Percentiles rank a stretch among this genome's conserved stretches.
Evolutionary conservation across 2,888 invertebrate genomes (phyloP).

Genomic region (Biston betularia): DNA sequence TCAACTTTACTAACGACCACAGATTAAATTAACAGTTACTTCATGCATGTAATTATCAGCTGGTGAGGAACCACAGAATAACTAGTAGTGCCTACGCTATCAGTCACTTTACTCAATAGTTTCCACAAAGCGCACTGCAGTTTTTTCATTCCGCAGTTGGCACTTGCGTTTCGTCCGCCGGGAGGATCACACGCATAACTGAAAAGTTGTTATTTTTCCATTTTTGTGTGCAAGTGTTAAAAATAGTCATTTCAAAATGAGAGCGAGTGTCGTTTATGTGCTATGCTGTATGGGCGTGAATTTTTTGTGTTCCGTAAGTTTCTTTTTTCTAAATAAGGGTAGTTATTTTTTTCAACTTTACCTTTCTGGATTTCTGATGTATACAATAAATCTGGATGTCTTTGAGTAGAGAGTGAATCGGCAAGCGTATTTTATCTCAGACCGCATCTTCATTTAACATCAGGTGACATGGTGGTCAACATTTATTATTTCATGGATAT

Average conservation of each 20-base stretch:
- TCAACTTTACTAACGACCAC: background rate
- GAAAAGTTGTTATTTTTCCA: conserved; percentile 10
- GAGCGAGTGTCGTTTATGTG: conserved; percentile 47
- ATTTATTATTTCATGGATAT: no score
- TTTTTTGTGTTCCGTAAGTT: conserved; percentile 54
- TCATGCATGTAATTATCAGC: background rate
- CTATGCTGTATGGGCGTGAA: conserved; percentile 52
- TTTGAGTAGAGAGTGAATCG: no score
- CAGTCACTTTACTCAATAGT: conserved; percentile 2
- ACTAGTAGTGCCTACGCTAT: background rate
- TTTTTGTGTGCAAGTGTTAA: conserved; percentile 14
- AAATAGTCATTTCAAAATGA: conserved; percentile 47
- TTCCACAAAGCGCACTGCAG: conserved; percentile 16
- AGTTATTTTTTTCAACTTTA: background rate
- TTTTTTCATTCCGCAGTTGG: conserved; percentile 5
- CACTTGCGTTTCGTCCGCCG: conserved; percentile 32
- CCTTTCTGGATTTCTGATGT: background rate
- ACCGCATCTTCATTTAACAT: no score
- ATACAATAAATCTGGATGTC: no score
- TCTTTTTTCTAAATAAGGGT: conserved; percentile 7
- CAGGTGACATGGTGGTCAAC: no score
- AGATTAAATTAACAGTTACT: background rate
- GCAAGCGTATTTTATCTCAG: no score
- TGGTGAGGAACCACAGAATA: conserved; percentile 4
- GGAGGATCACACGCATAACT: conserved; percentile 22